Evolutionary conservation across 2,797 vertebrate genomes (phyloP), one percentile per base, ranked within the genome.

Genomic region (Dryobates pubescens): DNA sequence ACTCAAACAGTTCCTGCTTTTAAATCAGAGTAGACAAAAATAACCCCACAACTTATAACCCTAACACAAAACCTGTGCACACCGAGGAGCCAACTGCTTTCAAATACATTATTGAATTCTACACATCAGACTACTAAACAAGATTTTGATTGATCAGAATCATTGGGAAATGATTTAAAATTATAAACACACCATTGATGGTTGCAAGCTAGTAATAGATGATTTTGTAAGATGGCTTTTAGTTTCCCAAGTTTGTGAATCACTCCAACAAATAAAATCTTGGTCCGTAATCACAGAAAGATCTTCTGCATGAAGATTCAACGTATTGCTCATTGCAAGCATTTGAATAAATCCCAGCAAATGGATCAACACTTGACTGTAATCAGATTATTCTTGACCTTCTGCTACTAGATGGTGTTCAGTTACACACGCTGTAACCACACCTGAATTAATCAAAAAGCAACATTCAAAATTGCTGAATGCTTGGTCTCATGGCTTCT

Each of bases 341-440:
- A 32, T 62, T 54, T 89, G 26, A 81, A 83, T 72, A 73, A 92
- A 30, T 22, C 17, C 12, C 59, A 73, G 34, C 45, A 47, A 84
- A 78, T 2, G 15, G 43, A 36, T 41, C 18, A 47, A 38, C 49
- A 17, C 5, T 11, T 15, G 9, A 57, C 5, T 53, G n/a, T 26
- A 75, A 90, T 62, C 53, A 81, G 56, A 63, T 59, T 72, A 36
- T 63, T 89, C 92, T 69, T 94, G 80, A 86, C 76, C 63, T 67
- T 89, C 59, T 89, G 80, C 74, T 82, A 70, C 70, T 78, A 83
- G 74, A 73, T 78, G 82, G 89, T 81, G 57, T 88, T 30, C 6
- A 7, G 85, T 78, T 81, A 67, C 70, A 43, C 1, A 6, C 65
- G 34, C 65, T 65, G 54, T 34, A 89, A 61, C 59, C 26, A 29